Evolutionary conservation across 2,113 vertebrate genomes (phyloP).

Genomic region (Ranitomeya variabilis): DNA sequence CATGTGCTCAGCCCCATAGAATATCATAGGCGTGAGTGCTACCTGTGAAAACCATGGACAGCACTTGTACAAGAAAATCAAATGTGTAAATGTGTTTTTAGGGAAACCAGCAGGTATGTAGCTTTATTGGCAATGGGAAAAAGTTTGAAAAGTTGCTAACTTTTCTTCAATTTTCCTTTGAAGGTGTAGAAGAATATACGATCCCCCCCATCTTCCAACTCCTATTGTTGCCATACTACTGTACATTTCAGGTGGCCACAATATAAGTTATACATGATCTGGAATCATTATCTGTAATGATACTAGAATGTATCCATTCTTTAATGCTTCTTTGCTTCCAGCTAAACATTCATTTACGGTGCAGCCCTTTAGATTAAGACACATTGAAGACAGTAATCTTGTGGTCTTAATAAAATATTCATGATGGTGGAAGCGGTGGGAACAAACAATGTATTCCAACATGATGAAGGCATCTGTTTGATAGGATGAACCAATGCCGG

Average conservation of each 20-base stretch:
- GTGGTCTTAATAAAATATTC: background rate
- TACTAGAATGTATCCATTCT: background rate
- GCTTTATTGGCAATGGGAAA: too few species aligned
- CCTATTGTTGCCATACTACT: background rate
- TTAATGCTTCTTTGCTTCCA: background rate
- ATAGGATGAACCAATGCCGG: background rate
- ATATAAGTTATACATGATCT: background rate
- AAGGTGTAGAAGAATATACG: background rate
- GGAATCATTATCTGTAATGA: background rate
- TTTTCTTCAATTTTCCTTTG: background rate
- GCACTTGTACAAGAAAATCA: too few species aligned
- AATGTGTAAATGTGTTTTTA: too few species aligned
- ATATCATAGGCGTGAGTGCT: too few species aligned
- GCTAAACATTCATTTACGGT: background rate
- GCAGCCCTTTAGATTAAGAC: background rate
- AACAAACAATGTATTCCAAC: background rate
- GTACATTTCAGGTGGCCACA: background rate
- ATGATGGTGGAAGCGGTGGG: background rate
- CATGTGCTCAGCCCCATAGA: too few species aligned
- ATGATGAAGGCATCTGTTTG: background rate
- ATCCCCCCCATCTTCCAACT: background rate
- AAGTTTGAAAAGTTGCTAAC: too few species aligned
- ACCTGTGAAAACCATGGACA: too few species aligned
- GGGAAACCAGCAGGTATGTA: too few species aligned
- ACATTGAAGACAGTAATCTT: background rate